phyloP scores from a whole-genome alignment of 2,113 vertebrate genomes.

The Anguilla japonica region DNA sequence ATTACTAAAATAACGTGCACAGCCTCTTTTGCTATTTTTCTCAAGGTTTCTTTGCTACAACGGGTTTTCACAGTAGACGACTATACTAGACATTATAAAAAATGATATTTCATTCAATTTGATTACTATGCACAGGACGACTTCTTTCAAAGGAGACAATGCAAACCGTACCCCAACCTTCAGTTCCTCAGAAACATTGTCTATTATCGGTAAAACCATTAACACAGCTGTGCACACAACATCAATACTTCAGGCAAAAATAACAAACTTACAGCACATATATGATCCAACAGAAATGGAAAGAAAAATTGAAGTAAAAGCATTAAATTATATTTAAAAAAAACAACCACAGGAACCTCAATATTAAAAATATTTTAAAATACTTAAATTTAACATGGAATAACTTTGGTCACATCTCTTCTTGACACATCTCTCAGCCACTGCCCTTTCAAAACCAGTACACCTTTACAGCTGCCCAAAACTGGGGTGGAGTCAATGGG shows the following conservation, averaged over 20 bases:
- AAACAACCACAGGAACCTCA: neutral
- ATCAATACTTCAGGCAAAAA: constrained; percentile 56
- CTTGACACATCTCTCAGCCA: neutral
- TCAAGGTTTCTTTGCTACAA: neutral
- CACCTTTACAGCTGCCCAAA: neutral
- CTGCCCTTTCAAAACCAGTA: neutral
- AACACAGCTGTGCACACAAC: constrained; percentile 48
- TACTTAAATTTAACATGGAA: neutral
- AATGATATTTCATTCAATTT: constrained; percentile 23
- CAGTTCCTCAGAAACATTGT: constrained; percentile 46
- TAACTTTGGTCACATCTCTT: neutral
- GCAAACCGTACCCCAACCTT: neutral
- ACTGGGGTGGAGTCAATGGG: neutral
- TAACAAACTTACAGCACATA: constrained; percentile 49
- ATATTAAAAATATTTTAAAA: neutral
- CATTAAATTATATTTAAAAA: constrained; percentile 35
- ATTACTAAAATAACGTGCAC: constrained; percentile 55
- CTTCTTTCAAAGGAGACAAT: neutral
- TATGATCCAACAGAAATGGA: neutral
- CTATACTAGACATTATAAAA: constrained; percentile 16
- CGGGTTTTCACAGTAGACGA: neutral
- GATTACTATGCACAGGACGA: constrained; percentile 60
- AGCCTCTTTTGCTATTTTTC: neutral
- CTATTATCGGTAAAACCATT: constrained; percentile 3
- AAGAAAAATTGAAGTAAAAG: constrained; percentile 30